These are phyloP conservation scores for Gulo gulo DNA, from an alignment of 2,113 vertebrate species.

Conservation along the genomic window DNA sequence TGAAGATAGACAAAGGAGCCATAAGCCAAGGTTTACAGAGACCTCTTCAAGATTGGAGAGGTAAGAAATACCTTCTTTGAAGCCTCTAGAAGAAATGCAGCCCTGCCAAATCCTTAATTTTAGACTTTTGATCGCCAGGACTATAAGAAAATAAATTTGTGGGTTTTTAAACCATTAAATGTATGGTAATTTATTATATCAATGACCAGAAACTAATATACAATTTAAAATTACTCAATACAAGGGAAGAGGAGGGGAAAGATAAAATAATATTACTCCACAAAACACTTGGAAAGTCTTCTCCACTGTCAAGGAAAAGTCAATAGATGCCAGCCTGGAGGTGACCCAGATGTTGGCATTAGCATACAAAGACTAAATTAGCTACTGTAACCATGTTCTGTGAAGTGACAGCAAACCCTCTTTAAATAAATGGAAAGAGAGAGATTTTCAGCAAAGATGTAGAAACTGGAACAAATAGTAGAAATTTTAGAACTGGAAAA, in stretches of 20 bases:
- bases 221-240: not conserved
- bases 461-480: not conserved
- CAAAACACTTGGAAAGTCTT: not conserved
- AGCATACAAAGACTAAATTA: not conserved
- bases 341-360: not conserved
- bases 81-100: not conserved
- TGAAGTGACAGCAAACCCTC: not conserved
- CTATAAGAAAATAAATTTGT: not conserved
- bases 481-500: not conserved
- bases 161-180: not conserved
- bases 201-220: not conserved
- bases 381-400: not conserved
- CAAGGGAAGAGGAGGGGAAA: not conserved
- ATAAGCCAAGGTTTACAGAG: not conserved
- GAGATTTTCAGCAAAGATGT: not conserved
- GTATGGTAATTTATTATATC: not conserved
- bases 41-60: not conserved
- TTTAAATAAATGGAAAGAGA: not conserved
- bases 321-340: not conserved
- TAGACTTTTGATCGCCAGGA: not conserved
- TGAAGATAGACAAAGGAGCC: not conserved
- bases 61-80: not conserved
- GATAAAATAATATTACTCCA: not conserved
- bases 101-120: not conserved
- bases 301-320: not conserved